Percentiles rank a stretch among this genome's conserved stretches.
Evolutionary conservation across 1,140 invertebrate species (phyloP).

Genomic region (Phenacoccus solenopsis): DNA sequence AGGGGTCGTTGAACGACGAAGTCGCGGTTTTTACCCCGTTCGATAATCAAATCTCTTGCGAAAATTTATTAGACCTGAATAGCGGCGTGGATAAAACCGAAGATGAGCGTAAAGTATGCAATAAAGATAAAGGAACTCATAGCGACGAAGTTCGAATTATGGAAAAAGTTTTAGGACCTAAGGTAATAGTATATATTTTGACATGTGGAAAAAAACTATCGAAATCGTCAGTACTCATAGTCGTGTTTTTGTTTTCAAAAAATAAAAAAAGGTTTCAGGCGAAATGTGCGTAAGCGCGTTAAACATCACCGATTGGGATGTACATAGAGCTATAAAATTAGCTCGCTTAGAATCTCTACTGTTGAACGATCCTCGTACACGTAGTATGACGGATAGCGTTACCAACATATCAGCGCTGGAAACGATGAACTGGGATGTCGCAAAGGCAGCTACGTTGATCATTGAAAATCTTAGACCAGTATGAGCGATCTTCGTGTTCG

Average conservation of each 20-base stretch:
- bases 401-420: conserved; percentile 25
- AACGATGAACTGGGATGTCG: conserved; percentile 26
- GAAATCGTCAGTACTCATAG: background rate
- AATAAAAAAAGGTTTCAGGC: conserved; percentile 46
- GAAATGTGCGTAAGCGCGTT: conserved; percentile 68
- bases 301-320: conserved; percentile 75
- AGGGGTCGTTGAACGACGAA: background rate
- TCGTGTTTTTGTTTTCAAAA: background rate
- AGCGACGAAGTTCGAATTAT: conserved; percentile 85
- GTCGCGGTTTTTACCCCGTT: conserved; percentile 19
- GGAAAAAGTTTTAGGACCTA: conserved; percentile 67
- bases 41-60: conserved; percentile 73
- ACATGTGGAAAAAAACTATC: background rate
- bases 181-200: conserved; percentile 44
- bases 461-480: conserved; percentile 2
- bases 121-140: conserved; percentile 37
- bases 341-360: conserved; percentile 47
- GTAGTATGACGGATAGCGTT: conserved; percentile 13
- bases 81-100: conserved; percentile 33
- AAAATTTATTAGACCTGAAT: conserved; percentile 82
- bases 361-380: background rate
- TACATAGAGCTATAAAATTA: conserved; percentile 77
- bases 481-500: no score
- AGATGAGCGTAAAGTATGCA: background rate
- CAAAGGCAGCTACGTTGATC: conserved; percentile 25